Evolutionary conservation across 2,888 invertebrate genomes (phyloP), one percentile per base, ranked within the genome.

Genomic region (Tipula confusa): DNA sequence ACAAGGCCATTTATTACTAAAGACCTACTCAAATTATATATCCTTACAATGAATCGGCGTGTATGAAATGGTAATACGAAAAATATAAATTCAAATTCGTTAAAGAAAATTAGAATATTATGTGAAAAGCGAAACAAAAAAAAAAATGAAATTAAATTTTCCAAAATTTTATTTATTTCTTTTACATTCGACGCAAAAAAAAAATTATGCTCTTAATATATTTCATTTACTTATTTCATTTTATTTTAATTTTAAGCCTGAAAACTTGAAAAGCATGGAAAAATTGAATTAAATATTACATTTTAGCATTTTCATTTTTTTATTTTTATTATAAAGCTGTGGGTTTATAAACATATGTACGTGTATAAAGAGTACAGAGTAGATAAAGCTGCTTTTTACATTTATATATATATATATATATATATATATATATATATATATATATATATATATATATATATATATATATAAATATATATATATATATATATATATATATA

Each of bases 201-300:
- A 6, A 18, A n/a, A 64, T 24, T 64, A 64, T 64, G n/a, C 64
- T 64, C 64, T 64, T 64, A 64, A 64, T 64, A 64, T 24, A 64
- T 64, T 64, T 64, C 64, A 64, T 64, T 24, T 64, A 64, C 64
- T 64, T 64, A 64, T 64, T 64, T 24, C 64, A 64, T 64, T 64
- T 64, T 64, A 64, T 64, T 64, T 64, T 64, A 64, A 64, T 64
- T 64, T 64, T 64, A 64, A 64, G 64, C 64, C 64, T 24, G 24
- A 64, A 64, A 64, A 64, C 64, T 64, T 64, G 64, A 64, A 64
- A 64, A 64, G 64, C 64, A 64, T 64, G 24, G 64, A 7, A 64
- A 64, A 64, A 64, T 64, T 64, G 64, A 64, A 64, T 64, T 64
- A 64, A 64, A 64, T 64, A 43, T n/a, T n/a, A n/a, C n/a, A 15